Evolutionary conservation across 2,797 vertebrate species (phyloP), one percentile per base, ranked within the genome.

Genomic region (Microctenopoma steveboyesi): DNA sequence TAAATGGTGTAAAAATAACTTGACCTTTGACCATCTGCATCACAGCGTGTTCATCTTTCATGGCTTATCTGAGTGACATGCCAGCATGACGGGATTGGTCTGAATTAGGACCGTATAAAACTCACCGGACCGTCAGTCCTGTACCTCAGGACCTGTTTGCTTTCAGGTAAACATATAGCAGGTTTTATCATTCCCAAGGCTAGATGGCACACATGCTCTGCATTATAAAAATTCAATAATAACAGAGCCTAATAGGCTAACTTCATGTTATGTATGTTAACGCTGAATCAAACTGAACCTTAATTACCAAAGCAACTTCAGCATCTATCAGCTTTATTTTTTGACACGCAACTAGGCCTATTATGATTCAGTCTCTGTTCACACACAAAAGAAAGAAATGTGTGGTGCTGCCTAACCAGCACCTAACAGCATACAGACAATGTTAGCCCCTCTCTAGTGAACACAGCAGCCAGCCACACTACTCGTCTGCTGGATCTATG

Each of bases 11-110:
- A 1, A 22, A 22, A 22, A 22, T 22, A 22, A 22, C 22, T 22
- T 22, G 22, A 22, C 22, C 22, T 22, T 22, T 22, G 22, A 22
- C 22, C 22, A 22, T 22, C 22, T 22, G 22, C 22, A 22, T 22
- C 22, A 22, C n/a, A 49, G 66, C 46, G 9, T 66, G 67, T 82
- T 79, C 76, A 74, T 82, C 58, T 76, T n/a, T 75, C 37, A 9
- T 15, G 8, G 42, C 14, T 18, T 62, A 76, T 83, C 63, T 59
- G n/a, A 71, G 46, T 46, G 8, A 33, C 50, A 76, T 69, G 50
- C 49, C 40, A 59, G 49, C 73, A 33, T 43, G 65, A 72, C 70
- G 66, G 61, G 45, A 76, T 75, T 65, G 72, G 40, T 67, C 65
- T 25, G 42, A 58, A 64, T 70, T 46, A 70, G 13, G 52, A 12